phyloP scores from a whole-genome alignment of 2,888 invertebrate genomes.

The Mallateleia sp. region DNA sequence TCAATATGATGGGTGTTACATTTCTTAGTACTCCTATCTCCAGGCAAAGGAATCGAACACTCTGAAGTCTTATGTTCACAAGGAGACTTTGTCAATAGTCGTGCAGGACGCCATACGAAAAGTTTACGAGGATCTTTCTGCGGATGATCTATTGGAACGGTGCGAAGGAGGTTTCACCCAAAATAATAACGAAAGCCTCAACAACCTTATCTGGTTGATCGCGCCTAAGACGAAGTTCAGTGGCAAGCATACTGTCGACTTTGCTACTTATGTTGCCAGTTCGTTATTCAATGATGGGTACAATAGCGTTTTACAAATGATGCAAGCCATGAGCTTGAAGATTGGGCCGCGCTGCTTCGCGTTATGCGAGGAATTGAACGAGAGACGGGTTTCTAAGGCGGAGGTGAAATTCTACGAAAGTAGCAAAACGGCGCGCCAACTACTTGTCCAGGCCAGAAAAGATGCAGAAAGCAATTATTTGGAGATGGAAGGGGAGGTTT shows the following conservation, averaged over 20 bases:
- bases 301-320: slow-evolving; percentile 46
- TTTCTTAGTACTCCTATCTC: slow-evolving; percentile 60
- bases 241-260: slow-evolving; percentile 43
- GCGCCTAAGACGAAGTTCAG: slow-evolving; percentile 70
- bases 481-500: slow-evolving; percentile 35
- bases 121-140: slow-evolving; percentile 60
- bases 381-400: slow-evolving; percentile 37
- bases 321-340: slow-evolving; percentile 40
- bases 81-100: slow-evolving; percentile 15
- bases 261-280: slow-evolving; percentile 19
- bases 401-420: slow-evolving; percentile 24
- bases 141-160: slow-evolving; percentile 66
- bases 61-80: slow-evolving; percentile 14
- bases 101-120: slow-evolving; percentile 61
- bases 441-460: slow-evolving; percentile 32
- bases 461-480: slow-evolving; percentile 39
- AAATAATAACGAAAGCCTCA: slow-evolving; percentile 65
- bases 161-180: slow-evolving; percentile 73
- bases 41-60: slow-evolving; percentile 16
- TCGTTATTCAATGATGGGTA: slow-evolving; percentile 49
- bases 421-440: slow-evolving; percentile 35
- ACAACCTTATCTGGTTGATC: slow-evolving; percentile 59
- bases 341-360: slow-evolving; percentile 35
- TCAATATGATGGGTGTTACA: slow-evolving; percentile 31
- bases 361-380: slow-evolving; percentile 35